A percentile compares a stretch with the other conserved stretches of the same genome.
Evolutionary conservation across 2,797 vertebrate genomes (phyloP).

Genomic region (Apogon hyalosoma): DNA sequence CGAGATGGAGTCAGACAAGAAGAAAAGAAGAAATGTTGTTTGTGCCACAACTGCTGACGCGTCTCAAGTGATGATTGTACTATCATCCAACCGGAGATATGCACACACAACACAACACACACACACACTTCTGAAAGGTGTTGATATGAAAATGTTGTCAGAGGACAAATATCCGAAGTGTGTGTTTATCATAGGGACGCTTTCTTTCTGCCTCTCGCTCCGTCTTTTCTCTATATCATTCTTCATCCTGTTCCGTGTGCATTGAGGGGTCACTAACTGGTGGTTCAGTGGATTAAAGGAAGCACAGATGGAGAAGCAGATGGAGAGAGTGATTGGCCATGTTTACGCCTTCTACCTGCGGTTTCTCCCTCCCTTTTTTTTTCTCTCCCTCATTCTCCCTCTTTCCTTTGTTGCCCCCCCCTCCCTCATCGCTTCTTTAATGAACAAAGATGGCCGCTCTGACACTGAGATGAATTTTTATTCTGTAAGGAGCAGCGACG

Average conservation of each 20-base stretch:
- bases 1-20: conserved; percentile 75
- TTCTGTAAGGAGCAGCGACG: conserved; percentile 33
- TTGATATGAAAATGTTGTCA: conserved; percentile 66
- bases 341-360: conserved; percentile 86
- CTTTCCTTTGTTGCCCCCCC: conserved; percentile 53
- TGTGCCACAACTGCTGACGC: conserved; percentile 67
- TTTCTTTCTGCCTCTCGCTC: conserved; percentile 7
- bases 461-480: conserved; percentile 46
- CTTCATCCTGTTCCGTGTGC: conserved; percentile 71
- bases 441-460: conserved; percentile 64
- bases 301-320: conserved; percentile 88
- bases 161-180: conserved; percentile 56
- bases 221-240: conserved; percentile 46
- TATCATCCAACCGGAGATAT: conserved; percentile 67
- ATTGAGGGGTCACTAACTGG: conserved; percentile 83
- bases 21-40: conserved; percentile 70
- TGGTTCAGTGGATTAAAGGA: conserved; percentile 85
- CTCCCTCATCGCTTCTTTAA: conserved; percentile 61
- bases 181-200: conserved; percentile 49
- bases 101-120: conserved; percentile 31
- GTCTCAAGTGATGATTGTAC: conserved; percentile 72
- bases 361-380: conserved; percentile 68
- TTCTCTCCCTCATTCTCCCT: conserved; percentile 44
- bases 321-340: conserved; percentile 86
- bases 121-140: conserved; percentile 40